Evolutionary conservation across 2,113 vertebrate species (phyloP), one percentile per base, ranked within the genome.

Genomic region (Prochilodus magdalenae): DNA sequence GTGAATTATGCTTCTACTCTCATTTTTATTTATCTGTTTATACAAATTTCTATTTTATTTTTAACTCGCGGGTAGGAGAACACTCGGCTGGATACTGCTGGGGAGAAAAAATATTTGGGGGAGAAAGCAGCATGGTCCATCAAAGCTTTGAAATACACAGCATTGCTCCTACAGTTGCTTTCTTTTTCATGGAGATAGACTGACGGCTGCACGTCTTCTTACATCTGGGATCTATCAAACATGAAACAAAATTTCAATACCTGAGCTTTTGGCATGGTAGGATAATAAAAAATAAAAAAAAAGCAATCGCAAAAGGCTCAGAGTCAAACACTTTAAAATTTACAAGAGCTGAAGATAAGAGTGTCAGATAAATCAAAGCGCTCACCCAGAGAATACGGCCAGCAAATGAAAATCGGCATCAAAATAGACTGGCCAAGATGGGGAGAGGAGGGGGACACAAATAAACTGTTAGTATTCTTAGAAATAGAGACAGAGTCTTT

Each of bases 401-500:
- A 83, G 62, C 40, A 79, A 80, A 85, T 76, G 47, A 69, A 80
- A 73, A 80, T 80, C 80, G 62, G 40, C 65, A 69, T 80, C 51
- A 40, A 79, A 76, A 71, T 15, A 75, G 60, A 49, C 29, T 16
- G 55, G n/a, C 22, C 22, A 8, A 24, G 8, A 55, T 14, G 27
- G 63, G 70, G n/a, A 71, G 22, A 27, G 0, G 18, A 24, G 30
- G 27, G 49, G 20, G 44, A 53, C 69, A 83, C 49, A 77, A 80
- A 87, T 57, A 77, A 78, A 85, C 51, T 69, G 66, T 6, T 63
- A 74, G 55, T 77, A 70, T 26, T 70, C 86, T n/a, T 27, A 67
- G 80, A 36, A 82, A 84, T n/a, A 22, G 77, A 85, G 80, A 87
- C 86, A 83, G 84, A 86, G 79, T 84, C 86, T 85, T 74, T 62